These are phyloP conservation scores for Stenurella melanura DNA, from an alignment of 2,888 invertebrate genomes.

Conservation along the genomic window DNA sequence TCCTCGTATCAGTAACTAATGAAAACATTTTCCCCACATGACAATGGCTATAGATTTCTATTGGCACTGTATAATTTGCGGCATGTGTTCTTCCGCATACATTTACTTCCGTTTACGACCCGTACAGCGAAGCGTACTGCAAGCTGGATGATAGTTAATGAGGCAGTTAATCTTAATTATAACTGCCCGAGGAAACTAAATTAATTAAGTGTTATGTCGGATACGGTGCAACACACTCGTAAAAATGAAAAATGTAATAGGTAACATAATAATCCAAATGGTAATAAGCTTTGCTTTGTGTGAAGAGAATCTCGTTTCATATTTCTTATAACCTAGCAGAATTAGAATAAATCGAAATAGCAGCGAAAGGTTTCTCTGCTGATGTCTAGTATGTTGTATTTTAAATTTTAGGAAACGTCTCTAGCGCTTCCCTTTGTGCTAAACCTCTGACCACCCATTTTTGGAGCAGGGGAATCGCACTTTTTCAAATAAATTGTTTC, in stretches of 20 bases:
- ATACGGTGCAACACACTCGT: not conserved
- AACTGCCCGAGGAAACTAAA: slow-evolving; percentile 22
- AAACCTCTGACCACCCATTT: too few relatives aligned
- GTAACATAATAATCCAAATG: not conserved
- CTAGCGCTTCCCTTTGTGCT: too few relatives aligned
- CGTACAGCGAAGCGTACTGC: not conserved
- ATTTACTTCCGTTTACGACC: slow-evolving; percentile 10
- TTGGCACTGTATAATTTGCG: not conserved
- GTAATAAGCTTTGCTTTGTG: not conserved
- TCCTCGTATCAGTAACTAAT: too few relatives aligned
- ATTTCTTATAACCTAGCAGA: too few relatives aligned
- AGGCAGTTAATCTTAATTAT: slow-evolving; percentile 31
- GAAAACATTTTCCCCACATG: not conserved
- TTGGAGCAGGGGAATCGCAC: too few relatives aligned
- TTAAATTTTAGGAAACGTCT: too few relatives aligned
- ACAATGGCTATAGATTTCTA: not conserved
- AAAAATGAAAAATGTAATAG: slow-evolving; percentile 18
- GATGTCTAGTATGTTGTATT: too few relatives aligned
- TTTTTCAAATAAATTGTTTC: too few relatives aligned
- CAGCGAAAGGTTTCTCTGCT: too few relatives aligned
- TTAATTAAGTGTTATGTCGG: slow-evolving; percentile 26
- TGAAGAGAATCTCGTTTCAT: not conserved
- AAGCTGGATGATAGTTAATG: slow-evolving; percentile 21
- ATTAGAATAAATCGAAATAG: too few relatives aligned
- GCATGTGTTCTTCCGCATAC: slow-evolving; percentile 10